These are phyloP conservation scores for Parthenolecanium corni DNA, from an alignment of 2,888 invertebrate genomes.

Conservation along the genomic window DNA sequence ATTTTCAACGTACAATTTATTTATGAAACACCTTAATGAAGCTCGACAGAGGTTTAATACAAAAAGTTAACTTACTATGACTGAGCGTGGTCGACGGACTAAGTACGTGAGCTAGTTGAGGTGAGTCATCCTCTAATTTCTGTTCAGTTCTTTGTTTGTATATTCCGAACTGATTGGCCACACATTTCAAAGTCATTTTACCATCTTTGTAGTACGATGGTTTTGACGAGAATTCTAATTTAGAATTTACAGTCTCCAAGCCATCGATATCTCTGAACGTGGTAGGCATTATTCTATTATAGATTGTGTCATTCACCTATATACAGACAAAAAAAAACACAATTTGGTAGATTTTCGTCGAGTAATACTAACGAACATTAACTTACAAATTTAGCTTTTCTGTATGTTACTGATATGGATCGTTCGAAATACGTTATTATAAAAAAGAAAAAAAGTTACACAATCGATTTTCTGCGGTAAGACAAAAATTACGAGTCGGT, in stretches of 20 bases:
- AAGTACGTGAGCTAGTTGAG: slow-evolving; percentile 36
- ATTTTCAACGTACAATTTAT: no score
- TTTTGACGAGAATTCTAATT: slow-evolving; percentile 33
- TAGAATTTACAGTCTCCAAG: slow-evolving; percentile 19
- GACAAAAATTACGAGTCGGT: no score
- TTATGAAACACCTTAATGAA: no score
- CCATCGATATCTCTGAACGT: slow-evolving; percentile 18
- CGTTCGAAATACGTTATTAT: no score
- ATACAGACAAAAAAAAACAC: background rate
- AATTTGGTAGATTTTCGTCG: no score
- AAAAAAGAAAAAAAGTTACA: no score
- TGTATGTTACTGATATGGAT: no score
- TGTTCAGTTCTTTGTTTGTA: slow-evolving; percentile 35
- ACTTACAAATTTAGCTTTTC: no score
- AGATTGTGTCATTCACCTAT: background rate
- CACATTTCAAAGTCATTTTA: slow-evolving; percentile 34
- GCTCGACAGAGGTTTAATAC: background rate
- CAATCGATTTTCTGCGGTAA: no score
- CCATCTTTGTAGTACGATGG: slow-evolving; percentile 34
- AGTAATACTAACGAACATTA: no score
- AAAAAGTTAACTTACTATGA: slow-evolving; percentile 32
- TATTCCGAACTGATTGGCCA: slow-evolving; percentile 35
- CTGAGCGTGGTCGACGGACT: slow-evolving; percentile 40
- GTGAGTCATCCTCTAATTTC: slow-evolving; percentile 35
- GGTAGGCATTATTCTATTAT: background rate